Evolutionary conservation across 2,797 vertebrate species (phyloP).

Genomic region (Myotis pilosus): DNA sequence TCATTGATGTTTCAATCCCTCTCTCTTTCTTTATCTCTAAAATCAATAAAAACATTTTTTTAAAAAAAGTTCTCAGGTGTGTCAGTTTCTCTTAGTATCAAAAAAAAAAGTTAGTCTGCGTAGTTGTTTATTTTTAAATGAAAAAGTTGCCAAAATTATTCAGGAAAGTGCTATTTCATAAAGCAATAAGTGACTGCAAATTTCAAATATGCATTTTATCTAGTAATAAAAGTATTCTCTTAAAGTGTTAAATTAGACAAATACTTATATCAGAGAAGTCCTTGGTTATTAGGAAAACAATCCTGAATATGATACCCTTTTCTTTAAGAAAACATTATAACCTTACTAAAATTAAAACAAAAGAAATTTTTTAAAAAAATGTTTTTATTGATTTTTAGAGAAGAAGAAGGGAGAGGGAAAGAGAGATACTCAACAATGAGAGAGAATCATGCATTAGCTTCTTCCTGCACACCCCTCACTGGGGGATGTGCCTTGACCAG

Average conservation of each 20-base stretch:
- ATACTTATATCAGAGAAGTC: conserved; percentile 39
- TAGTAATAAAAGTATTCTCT: conserved; percentile 36
- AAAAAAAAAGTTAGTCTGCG: not conserved
- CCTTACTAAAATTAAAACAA: conserved; percentile 44
- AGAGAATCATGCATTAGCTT: no score
- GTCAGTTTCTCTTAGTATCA: conserved; percentile 34
- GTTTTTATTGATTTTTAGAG: no score
- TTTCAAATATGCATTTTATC: not conserved
- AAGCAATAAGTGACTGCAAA: conserved; percentile 18
- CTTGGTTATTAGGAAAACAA: not conserved
- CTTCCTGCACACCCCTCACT: no score
- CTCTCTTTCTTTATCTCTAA: no score
- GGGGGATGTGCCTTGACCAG: no score
- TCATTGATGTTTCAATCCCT: no score
- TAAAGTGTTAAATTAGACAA: conserved; percentile 35
- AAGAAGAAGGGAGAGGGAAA: no score
- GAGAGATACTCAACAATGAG: no score
- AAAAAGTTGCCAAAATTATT: conserved; percentile 6
- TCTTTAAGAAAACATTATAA: conserved; percentile 51
- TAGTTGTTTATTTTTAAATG: not conserved
- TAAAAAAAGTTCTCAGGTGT: not conserved
- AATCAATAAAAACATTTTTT: no score
- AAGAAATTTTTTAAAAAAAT: not conserved
- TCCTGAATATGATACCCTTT: conserved; percentile 8
- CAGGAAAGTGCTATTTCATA: conserved; percentile 15